Evolutionary conservation across 1,140 invertebrate genomes (phyloP), one percentile per base, ranked within the genome.

Genomic region (Eurosta solidaginis): DNA sequence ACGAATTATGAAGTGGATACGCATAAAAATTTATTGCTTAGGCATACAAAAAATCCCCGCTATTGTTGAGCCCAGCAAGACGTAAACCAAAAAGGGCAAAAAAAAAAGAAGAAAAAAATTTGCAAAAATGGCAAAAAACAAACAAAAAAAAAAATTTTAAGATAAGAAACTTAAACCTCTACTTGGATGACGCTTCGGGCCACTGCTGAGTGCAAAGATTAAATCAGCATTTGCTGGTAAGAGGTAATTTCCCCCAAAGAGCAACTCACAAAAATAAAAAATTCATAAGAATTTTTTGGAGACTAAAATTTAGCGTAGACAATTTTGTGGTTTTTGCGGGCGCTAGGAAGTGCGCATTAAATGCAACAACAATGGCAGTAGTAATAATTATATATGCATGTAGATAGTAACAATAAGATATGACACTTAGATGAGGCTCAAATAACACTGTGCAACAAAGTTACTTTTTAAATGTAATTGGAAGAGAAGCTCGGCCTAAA

Each of bases 1-100:
- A 20, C 40, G 73, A 74, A 74, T 74, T 74, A 74, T 86, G 85
- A 86, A 86, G 84, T 86, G 85, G 81, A 83, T 82, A 79, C 81
- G 80, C 85, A 86, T 86, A 86, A 86, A 86, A 86, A 86, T 86
- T 86, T 86, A 86, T 86, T 86, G 83, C 85, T 52, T 75, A 33
- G 42, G 40, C 44, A 47, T 74, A 68, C n/a, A n/a, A n/a, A 68
- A 68, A 68, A 68, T 42, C 59, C n/a, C 27, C 20, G 59, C 59
- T 40, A n/a, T n/a, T 52, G n/a, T 22, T 5, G 27, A 20, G 33
- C 29, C 5, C 50, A 20, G 33, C 20, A 73, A 17, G 7, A 10
- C 10, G 63, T 3, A 4, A 17, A 74, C 42, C 25, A 20, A 75
- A 47, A 10, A n/a, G 45, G n/a, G n/a, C 9, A 47, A 47, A 74